Evolutionary conservation across 2,113 vertebrate species (phyloP).

Genomic region (Oreotrochilus melanogaster): DNA sequence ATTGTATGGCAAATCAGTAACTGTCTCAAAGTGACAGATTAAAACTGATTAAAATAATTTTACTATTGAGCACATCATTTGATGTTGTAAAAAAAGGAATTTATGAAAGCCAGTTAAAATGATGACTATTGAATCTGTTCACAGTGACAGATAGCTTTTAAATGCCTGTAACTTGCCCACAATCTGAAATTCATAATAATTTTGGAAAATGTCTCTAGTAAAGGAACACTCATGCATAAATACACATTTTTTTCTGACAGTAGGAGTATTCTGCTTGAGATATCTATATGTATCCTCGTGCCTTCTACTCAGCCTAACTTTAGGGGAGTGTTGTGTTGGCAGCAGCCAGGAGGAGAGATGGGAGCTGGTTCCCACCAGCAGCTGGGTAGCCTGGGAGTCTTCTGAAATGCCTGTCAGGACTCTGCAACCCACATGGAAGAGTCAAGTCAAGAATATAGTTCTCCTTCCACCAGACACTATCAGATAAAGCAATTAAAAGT

Average conservation of each 20-base stretch:
- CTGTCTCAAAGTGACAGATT: constrained; percentile 22
- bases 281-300: not conserved
- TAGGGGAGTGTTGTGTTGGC: not conserved
- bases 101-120: not conserved
- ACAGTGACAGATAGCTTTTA: not conserved
- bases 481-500: constrained; percentile 1
- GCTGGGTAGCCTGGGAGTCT: not conserved
- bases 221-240: constrained; percentile 2
- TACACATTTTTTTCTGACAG: not conserved
- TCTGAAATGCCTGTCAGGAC: not conserved
- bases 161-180: not conserved
- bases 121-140: not conserved
- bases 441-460: not conserved
- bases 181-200: not conserved
- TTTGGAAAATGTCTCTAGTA: not conserved
- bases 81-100: constrained; percentile 36
- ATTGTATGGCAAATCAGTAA: not conserved
- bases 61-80: constrained; percentile 2
- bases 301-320: not conserved
- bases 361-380: not conserved
- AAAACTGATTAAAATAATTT: constrained; percentile 53
- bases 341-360: not conserved
- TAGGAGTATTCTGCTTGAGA: not conserved
- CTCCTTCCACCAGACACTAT: not conserved
- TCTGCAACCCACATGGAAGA: not conserved